Base-by-base conservation (phyloP, 2,888 invertebrate genomes). In the Aproaerema taeniolella region DNA sequence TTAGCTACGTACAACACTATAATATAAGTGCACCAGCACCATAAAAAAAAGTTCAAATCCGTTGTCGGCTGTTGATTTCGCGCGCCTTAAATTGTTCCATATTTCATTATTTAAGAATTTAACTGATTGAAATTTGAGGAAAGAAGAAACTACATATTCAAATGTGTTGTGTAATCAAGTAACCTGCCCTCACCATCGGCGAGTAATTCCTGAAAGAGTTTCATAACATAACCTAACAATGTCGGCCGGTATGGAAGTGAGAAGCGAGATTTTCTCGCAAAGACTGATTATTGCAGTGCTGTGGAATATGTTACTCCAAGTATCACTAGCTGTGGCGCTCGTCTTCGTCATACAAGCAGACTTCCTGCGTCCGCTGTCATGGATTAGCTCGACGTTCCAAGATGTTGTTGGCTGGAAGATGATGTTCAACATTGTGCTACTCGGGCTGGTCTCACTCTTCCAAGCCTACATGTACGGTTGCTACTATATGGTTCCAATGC, bases 381-480 rank as follows among this genome's bases (percentile, higher is more conserved):
- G 93, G 93, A 61, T 93, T n/a, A 59, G 76, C 17, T 83, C 88
- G 25, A 89, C 91, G 0, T 69, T 92, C 46, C 55, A 80, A 10
- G 85, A 91, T 9, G 76, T 93, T 42, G 79, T 89, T 38, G 89
- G 90, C 3, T 80, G 89, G 58, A 88, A 89, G 61, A 92, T 92
- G 70, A 90, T 91, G 78, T 64, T 91, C 0, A 91, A 90, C 52
- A 88, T 92, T 31, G 69, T 91, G 15, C 88, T 93, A 1, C 87
- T 94, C 11, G 80, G 88, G 8, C 63, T 85, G 15, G 88, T 92
- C 1, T 90, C 92, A 7, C 89, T 92, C 44, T 83, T 91, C 4
- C 93, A 93, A 74, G 92, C 93, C n/a, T 80, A 92, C 28, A 85
- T 92, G 24, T 90, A 91, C 58, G 91, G 91, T 31, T 92, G 91